These are phyloP conservation scores for Amblyopsis hoosieri DNA, from an alignment of 2,797 vertebrate species.

Conservation along the genomic window DNA sequence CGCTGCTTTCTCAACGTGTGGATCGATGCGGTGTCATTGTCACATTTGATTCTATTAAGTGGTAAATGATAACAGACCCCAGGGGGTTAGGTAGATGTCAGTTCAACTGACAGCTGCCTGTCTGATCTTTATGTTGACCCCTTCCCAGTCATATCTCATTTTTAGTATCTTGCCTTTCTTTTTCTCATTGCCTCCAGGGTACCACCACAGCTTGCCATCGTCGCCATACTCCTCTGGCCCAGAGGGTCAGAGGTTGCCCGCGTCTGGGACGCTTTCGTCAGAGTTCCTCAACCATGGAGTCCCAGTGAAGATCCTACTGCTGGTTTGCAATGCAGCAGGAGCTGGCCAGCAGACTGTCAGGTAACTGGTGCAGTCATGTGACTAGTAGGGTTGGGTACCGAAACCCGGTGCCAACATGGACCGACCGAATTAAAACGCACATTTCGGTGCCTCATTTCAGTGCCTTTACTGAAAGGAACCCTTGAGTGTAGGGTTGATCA, in stretches of 20 bases:
- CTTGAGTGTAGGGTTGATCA: no score
- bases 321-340: conserved; percentile 88
- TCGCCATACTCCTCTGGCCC: conserved; percentile 76
- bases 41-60: no score
- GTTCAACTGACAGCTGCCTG: no score
- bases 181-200: conserved; percentile 68
- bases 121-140: background rate
- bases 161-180: background rate
- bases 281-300: conserved; percentile 80
- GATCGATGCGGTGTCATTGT: no score
- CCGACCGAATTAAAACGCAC: no score
- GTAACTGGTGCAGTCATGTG: conserved; percentile 63
- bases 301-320: conserved; percentile 80
- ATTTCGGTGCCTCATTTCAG: no score
- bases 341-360: conserved; percentile 80
- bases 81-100: no score
- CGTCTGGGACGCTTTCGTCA: conserved; percentile 77
- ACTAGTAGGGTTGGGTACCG: no score
- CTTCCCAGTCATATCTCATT: conserved; percentile 1
- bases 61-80: no score
- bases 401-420: no score
- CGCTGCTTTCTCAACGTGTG: no score
- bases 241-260: conserved; percentile 71
- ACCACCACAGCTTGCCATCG: conserved; percentile 84
- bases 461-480: no score